Conservation (phyloP, 2,113 vertebrate species). For the Ovis canadensis region DNA sequence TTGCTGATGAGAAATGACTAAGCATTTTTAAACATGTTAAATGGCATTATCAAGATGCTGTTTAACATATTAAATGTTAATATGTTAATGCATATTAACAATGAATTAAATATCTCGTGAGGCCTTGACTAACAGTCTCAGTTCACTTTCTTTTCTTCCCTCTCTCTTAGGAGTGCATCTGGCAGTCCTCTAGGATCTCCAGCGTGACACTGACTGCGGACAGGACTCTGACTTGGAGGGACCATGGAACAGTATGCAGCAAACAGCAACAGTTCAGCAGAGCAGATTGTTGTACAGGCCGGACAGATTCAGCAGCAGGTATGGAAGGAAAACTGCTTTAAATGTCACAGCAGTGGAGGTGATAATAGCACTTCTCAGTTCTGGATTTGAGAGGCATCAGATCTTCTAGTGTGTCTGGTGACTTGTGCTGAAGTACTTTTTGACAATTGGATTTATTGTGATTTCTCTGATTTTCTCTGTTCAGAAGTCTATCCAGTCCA, state of each 20-base stretch:
- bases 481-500: background rate
- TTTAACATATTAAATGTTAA: background rate
- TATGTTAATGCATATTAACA: background rate
- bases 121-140: background rate
- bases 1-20: background rate
- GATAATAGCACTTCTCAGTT: background rate
- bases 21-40: background rate
- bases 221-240: slow-evolving; percentile 3
- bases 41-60: background rate
- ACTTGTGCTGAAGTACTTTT: background rate
- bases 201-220: background rate
- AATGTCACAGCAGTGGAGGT: background rate
- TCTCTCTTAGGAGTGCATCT: slow-evolving; percentile 7
- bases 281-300: slow-evolving; percentile 97
- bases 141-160: background rate
- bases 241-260: slow-evolving; percentile 96
- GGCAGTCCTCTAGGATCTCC: background rate
- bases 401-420: background rate
- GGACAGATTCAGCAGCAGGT: slow-evolving; percentile 99
- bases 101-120: background rate
- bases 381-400: background rate
- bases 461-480: background rate
- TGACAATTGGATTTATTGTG: background rate
- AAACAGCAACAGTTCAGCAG: slow-evolving; percentile 90
- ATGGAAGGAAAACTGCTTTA: slow-evolving; percentile 26